Evolutionary conservation across 2,113 vertebrate genomes (phyloP).

Genomic region (Pseudopodoces humilis): DNA sequence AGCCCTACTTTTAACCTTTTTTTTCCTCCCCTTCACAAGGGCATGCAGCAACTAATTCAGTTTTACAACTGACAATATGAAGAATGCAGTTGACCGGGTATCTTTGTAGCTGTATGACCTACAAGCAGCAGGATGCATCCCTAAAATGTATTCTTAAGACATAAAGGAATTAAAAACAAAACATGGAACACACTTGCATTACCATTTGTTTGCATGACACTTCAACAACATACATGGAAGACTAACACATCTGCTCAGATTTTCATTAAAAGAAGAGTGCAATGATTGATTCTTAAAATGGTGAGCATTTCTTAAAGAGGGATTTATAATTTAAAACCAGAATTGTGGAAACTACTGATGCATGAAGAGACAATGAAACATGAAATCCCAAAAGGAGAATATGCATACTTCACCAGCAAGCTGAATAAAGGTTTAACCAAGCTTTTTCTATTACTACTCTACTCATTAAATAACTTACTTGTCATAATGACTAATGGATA

Average conservation of each 20-base stretch:
- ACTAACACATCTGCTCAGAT: constrained; percentile 59
- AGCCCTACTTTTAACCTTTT: constrained; percentile 66
- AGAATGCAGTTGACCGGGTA: constrained; percentile 66
- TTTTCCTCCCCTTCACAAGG: constrained; percentile 70
- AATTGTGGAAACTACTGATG: constrained; percentile 71
- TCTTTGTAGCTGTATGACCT: constrained; percentile 66
- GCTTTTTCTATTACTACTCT: constrained; percentile 62
- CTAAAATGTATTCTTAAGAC: constrained; percentile 65
- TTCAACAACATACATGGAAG: constrained; percentile 55
- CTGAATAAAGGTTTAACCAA: constrained; percentile 69
- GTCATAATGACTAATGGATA: constrained; percentile 69
- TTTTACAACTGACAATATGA: constrained; percentile 70
- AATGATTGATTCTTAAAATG: constrained; percentile 70
- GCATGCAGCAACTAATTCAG: constrained; percentile 61
- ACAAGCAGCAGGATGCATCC: constrained; percentile 67
- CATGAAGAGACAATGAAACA: constrained; percentile 70
- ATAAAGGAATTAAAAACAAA: constrained; percentile 73
- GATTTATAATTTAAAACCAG: constrained; percentile 68
- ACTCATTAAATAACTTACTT: constrained; percentile 66
- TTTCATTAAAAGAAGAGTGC: constrained; percentile 63
- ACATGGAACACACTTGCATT: constrained; percentile 50
- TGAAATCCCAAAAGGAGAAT: constrained; percentile 66
- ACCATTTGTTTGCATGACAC: constrained; percentile 54
- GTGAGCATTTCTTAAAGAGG: constrained; percentile 70
- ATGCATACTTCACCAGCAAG: constrained; percentile 68